Conservation (phyloP, 1,140 invertebrate genomes). For the Archivesica marissinica region DNA sequence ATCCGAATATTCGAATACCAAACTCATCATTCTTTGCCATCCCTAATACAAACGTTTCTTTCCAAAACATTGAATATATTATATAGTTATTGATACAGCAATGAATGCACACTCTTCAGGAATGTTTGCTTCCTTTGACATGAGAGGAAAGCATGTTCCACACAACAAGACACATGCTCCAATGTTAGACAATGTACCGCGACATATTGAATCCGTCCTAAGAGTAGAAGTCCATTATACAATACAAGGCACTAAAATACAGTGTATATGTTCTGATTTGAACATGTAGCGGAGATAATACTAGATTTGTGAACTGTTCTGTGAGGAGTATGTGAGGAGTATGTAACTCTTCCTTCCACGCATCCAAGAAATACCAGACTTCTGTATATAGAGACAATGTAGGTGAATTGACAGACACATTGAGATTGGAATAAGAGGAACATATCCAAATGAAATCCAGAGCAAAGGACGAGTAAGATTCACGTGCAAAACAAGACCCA, state of each 20-base stretch:
- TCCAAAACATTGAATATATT: not conserved
- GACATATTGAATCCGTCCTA: conserved; percentile 50
- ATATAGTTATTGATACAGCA: not conserved
- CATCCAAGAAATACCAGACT: conserved; percentile 55
- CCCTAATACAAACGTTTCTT: no score
- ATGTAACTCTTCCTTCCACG: conserved; percentile 58
- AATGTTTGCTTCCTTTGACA: not conserved
- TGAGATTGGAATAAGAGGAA: not conserved
- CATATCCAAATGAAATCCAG: conserved; percentile 50
- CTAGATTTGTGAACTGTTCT: conserved; percentile 57
- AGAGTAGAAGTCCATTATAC: conserved; percentile 53
- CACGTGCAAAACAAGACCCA: not conserved
- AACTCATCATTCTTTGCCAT: no score
- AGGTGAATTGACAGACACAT: not conserved
- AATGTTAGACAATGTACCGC: not conserved
- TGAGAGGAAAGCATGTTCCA: conserved; percentile 30
- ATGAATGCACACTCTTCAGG: not conserved
- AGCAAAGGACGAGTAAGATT: conserved; percentile 50
- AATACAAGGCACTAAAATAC: conserved; percentile 36
- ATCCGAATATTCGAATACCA: no score
- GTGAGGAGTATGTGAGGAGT: conserved; percentile 57
- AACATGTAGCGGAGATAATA: conserved; percentile 54
- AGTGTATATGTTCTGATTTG: conserved; percentile 5
- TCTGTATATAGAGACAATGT: not conserved
- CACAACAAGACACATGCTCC: not conserved